Evolutionary conservation across 2,113 vertebrate species (phyloP).

Genomic region (Struthio camelus): DNA sequence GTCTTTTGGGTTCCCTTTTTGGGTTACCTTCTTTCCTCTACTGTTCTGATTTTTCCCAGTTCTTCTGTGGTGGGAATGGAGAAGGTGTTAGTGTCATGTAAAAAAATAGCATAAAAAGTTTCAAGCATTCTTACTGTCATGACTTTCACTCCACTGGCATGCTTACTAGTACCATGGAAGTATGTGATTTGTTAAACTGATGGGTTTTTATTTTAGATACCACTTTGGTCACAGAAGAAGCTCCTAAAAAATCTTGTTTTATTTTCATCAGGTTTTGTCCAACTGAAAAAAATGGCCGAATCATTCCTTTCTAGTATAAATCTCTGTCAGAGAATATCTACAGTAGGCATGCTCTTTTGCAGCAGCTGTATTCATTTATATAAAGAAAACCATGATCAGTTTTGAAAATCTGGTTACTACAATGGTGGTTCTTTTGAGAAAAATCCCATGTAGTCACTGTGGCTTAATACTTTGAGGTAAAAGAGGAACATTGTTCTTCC

Average conservation of each 20-base stretch:
- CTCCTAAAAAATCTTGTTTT: not conserved
- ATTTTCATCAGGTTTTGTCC: not conserved
- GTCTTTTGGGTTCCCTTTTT: not conserved
- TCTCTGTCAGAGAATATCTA: not conserved
- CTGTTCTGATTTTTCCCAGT: not conserved
- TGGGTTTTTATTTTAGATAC: not conserved
- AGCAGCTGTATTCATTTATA: not conserved
- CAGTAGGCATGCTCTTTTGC: not conserved
- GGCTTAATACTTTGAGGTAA: not conserved
- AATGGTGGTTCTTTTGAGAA: not conserved
- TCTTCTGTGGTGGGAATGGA: rapidly evolving
- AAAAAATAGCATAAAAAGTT: no score
- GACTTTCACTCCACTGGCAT: not conserved
- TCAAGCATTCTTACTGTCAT: no score
- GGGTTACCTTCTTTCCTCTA: not conserved
- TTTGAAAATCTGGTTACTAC: not conserved
- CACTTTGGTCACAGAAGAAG: not conserved
- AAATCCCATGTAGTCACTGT: not conserved
- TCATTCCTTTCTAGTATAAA: not conserved
- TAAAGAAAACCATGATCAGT: not conserved
- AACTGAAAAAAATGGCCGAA: not conserved
- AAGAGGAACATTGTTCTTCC: not conserved
- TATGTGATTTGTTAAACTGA: not conserved
- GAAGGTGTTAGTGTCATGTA: no score
- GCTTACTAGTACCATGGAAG: not conserved